These are phyloP conservation scores for Peromyscus leucopus DNA, from an alignment of 2,113 vertebrate species.

Conservation along the genomic window DNA sequence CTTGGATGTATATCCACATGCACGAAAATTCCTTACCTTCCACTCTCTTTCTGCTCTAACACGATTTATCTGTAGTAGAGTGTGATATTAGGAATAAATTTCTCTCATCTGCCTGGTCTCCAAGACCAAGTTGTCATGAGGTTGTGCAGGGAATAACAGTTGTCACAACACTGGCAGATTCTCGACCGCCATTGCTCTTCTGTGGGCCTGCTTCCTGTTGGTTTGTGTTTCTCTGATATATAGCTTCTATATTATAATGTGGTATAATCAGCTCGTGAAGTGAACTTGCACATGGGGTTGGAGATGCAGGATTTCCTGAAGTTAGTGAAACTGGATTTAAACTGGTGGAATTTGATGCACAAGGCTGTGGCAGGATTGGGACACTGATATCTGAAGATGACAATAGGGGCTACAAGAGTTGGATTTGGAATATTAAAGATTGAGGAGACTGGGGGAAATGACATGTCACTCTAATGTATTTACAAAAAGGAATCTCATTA, in stretches of 20 bases:
- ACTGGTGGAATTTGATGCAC: not conserved
- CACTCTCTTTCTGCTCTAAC: not conserved
- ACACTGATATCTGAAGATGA: not conserved
- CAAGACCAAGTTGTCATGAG: not conserved
- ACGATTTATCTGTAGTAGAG: not conserved
- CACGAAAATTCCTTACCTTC: not conserved
- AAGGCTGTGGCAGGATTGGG: not conserved
- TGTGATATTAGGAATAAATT: not conserved
- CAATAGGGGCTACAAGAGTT: not conserved
- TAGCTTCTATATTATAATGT: not conserved
- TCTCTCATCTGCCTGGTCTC: not conserved
- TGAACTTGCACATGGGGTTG: not conserved
- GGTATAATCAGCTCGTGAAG: not conserved
- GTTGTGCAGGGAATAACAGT: not conserved
- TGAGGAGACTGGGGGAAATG: not conserved
- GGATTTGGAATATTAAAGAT: not conserved
- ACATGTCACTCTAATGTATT: not conserved
- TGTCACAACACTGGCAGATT: not conserved
- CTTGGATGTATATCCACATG: not conserved
- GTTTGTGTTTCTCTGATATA: not conserved
- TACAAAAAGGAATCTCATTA: not conserved
- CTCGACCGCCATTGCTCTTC: not conserved
- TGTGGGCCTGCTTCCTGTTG: not conserved
- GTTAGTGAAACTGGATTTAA: not conserved
- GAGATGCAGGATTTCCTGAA: not conserved